Evolutionary conservation across 2,113 vertebrate species (phyloP), one percentile per base, ranked within the genome.

Genomic region (Sinocyclocheilus maitianheensis): DNA sequence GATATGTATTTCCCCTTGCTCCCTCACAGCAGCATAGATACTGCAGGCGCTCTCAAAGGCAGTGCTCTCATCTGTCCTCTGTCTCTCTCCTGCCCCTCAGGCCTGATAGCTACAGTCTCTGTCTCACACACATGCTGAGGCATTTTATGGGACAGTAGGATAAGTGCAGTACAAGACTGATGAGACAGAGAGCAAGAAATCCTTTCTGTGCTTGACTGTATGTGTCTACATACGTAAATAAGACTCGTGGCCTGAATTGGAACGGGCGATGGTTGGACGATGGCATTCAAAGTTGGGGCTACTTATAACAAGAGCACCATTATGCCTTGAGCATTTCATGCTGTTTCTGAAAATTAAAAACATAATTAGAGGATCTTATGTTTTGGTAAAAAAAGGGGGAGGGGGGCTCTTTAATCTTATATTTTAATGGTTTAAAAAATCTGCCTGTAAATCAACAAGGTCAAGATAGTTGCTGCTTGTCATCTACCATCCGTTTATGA

Each of bases 1-100:
- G 37, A 60, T 81, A 46, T 40, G 74, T 51, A 81, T 75, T 82
- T 82, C 80, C 80, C 24, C 26, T 82, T 24, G 0, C 79, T 74
- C 67, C 43, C 51, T 86, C 77, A 86, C 78, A 63, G 71, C 67
- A 48, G 78, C 77, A 72, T 63, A 86, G 81, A 74, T 81, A 71
- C 75, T 26, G 58, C 63, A 71, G 76, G 43, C 63, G 9, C 78
- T 78, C 69, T 86, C 55, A 51, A 65, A 81, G 69, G 53, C 37
- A 71, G 48, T 81, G 60, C 46, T 81, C 69, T 86, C 77, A 74
- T 86, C 65, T 43, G 51, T 81, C 53, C 26, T 53, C 43, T 78
- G 60, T 67, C 53, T 81, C 53, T 65, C 24, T 69, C 62, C 51
- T 82, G 43, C 34, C 80, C 63, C 40, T 65, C 75, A 34, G 60